Conservation (phyloP, 2,888 invertebrate genomes). For the Luffia ferchaultella region DNA sequence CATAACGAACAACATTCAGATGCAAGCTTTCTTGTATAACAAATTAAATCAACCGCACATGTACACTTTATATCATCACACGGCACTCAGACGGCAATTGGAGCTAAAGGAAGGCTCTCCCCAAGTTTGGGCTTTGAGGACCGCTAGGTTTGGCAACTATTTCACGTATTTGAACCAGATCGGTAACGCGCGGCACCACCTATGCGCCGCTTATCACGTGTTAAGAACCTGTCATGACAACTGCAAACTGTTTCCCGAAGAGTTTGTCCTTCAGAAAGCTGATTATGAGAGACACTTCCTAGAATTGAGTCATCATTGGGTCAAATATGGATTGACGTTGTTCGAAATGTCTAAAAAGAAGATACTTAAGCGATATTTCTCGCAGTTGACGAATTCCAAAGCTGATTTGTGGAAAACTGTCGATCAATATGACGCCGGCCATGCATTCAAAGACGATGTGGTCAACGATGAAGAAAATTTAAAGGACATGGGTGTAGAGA, state of each 20-base stretch:
- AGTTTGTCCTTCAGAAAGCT: slow-evolving; percentile 43
- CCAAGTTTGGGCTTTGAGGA: slow-evolving; percentile 63
- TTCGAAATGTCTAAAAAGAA: slow-evolving; percentile 64
- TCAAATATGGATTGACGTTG: slow-evolving; percentile 66
- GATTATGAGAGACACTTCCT: slow-evolving; percentile 51
- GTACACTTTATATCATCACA: slow-evolving; percentile 63
- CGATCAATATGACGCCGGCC: slow-evolving; percentile 16
- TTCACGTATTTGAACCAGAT: slow-evolving; percentile 49
- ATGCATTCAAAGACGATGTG: too few species aligned
- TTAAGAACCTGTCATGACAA: slow-evolving; percentile 63
- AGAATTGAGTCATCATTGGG: slow-evolving; percentile 67
- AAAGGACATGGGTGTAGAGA: slow-evolving; percentile 40
- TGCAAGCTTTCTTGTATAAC: slow-evolving; percentile 68
- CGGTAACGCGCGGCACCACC: slow-evolving; percentile 69
- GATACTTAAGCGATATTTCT: slow-evolving; percentile 41
- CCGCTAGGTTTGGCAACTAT: slow-evolving; percentile 61
- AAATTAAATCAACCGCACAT: slow-evolving; percentile 58
- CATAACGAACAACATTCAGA: slow-evolving; percentile 68
- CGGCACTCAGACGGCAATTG: slow-evolving; percentile 61
- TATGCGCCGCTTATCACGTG: slow-evolving; percentile 68
- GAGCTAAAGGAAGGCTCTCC: slow-evolving; percentile 65
- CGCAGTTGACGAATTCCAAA: slow-evolving; percentile 34
- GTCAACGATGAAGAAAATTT: slow-evolving; percentile 37
- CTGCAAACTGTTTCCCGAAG: slow-evolving; percentile 50
- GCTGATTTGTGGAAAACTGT: slow-evolving; percentile 47